Conservation (phyloP, 2,888 invertebrate genomes). For the Acanthococcus lagerstroemiae region DNA sequence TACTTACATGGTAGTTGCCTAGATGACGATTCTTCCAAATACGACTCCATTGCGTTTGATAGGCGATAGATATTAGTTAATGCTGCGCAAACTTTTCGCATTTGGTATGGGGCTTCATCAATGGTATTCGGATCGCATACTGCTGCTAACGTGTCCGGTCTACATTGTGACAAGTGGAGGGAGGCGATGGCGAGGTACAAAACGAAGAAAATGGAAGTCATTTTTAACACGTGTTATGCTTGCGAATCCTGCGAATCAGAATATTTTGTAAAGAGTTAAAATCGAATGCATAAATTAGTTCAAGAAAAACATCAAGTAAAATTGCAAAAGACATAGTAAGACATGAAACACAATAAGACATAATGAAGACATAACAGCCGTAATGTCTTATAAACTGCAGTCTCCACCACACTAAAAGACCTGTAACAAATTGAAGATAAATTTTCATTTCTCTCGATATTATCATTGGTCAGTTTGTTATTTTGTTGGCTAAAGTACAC, state of each 20-base stretch:
- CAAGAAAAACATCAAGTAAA: too few species aligned
- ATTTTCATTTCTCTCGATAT: too few species aligned
- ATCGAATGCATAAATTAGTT: too few species aligned
- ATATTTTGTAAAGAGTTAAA: neutral
- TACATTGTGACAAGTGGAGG: neutral
- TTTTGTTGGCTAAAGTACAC: too few species aligned
- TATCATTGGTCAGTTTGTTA: too few species aligned
- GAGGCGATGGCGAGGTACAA: conserved; percentile 3
- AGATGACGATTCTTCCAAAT: conserved; percentile 45
- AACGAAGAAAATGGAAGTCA: conserved; percentile 2
- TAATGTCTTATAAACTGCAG: too few species aligned
- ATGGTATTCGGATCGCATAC: conserved; percentile 51
- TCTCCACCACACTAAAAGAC: too few species aligned
- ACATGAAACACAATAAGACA: too few species aligned
- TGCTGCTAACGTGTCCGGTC: conserved; percentile 41
- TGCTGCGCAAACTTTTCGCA: conserved; percentile 54
- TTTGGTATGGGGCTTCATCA: conserved; percentile 53
- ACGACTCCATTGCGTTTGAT: conserved; percentile 51
- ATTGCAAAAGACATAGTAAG: too few species aligned
- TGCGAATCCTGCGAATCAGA: neutral
- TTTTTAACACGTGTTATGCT: neutral
- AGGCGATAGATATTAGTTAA: conserved; percentile 56
- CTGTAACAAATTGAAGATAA: too few species aligned
- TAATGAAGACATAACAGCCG: too few species aligned
- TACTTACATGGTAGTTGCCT: conserved; percentile 33